Evolutionary conservation across 1,140 invertebrate species (phyloP), one percentile per base, ranked within the genome.

Genomic region (Pteromalus puparum): DNA sequence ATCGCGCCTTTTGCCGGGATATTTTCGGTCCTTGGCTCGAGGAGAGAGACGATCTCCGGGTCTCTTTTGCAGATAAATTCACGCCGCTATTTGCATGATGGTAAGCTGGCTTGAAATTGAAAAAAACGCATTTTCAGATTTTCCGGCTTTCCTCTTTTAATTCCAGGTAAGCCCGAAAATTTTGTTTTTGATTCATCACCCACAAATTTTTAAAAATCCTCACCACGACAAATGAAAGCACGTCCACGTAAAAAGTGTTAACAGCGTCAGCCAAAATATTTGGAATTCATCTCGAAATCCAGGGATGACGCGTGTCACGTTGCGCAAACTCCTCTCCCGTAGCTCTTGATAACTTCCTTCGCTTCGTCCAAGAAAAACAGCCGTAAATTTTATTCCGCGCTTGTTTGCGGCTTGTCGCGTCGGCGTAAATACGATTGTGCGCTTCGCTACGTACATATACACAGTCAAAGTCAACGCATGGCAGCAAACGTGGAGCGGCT

Each of bases 181-280:
- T 15, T 48, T 48, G 13, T 13, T 15, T 42, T 42, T 7, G 38
- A 42, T 9, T 1, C 38, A 42, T 42, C 9, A 42, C 7, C 9
- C 9, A 42, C 38, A 7, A 10, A 1, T 12, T 42, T 34, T 34
- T 34, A 34, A 34, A 34, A 1, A 34, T 34, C 34, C 34, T 34
- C 34, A 5, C n/a, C n/a, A 7, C 38, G 10, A 12, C 38, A 42
- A 42, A 9, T 42, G 10, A 42, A 42, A 34, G 34, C 2, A 34
- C 34, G 34, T 34, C 34, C 34, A 5, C 34, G 34, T 5, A 34
- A 34, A 68, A 26, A 67, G n/a, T n/a, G 7, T 21, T 67, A 7
- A 67, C 15, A 26, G 21, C 65, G n/a, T 67, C 6, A 67, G 46
- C 46, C 13, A 79, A 79, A 80, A 80, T 80, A 80, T 80, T 68